A percentile compares a stretch with the other conserved stretches of the same genome.
phyloP scores from a whole-genome alignment of 2,888 invertebrate species.

The Mythimna impura region DNA sequence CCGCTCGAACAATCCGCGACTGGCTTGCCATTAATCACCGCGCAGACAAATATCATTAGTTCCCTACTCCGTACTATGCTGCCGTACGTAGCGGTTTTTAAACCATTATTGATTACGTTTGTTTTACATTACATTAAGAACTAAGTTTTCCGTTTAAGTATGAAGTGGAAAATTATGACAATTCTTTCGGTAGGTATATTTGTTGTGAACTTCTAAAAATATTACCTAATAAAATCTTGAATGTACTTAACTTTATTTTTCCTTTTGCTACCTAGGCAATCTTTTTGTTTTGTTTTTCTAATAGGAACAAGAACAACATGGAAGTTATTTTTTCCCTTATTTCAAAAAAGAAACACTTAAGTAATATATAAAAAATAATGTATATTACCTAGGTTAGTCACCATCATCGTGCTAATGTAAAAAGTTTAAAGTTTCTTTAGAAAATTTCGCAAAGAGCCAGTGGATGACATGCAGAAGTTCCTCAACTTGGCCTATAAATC shows the following conservation, averaged over 20 bases:
- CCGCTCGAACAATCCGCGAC: conserved; percentile 86
- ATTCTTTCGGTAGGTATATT: neutral
- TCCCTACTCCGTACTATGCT: conserved; percentile 65
- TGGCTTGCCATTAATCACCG: conserved; percentile 85
- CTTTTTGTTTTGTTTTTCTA: neutral
- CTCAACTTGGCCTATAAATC: conserved; percentile 88
- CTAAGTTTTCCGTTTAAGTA: neutral
- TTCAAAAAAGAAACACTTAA: conserved; percentile 19
- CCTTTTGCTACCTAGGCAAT: neutral
- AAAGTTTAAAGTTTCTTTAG: conserved; percentile 86
- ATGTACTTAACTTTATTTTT: neutral
- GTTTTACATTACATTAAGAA: conserved; percentile 13
- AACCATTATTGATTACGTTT: conserved; percentile 55
- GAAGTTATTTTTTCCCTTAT: neutral
- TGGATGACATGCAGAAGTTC: conserved; percentile 88
- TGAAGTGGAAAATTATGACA: neutral
- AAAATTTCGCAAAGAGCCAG: conserved; percentile 83
- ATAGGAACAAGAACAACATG: neutral
- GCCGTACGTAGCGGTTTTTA: conserved; percentile 41
- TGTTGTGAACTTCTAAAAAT: neutral
- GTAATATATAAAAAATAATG: conserved; percentile 52
- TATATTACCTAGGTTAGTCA: conserved; percentile 64
- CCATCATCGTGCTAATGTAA: conserved; percentile 83
- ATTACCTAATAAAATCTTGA: neutral
- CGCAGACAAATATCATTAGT: conserved; percentile 81